These are phyloP conservation scores for Aspiorhynchus laticeps DNA, from an alignment of 2,113 vertebrate genomes.

Conservation along the genomic window DNA sequence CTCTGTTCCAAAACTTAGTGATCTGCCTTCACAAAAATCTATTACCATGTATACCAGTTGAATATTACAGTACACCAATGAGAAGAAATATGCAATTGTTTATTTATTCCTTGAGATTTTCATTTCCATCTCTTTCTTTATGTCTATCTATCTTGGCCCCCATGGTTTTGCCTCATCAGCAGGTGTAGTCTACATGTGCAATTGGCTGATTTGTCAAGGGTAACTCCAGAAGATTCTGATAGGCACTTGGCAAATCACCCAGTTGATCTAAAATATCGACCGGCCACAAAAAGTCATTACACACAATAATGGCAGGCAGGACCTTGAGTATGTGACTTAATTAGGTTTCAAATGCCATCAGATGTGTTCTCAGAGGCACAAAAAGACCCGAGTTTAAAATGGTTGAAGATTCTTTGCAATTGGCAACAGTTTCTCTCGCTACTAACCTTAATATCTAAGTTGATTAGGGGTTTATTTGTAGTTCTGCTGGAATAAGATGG, in stretches of 20 bases:
- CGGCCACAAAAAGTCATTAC: slow-evolving; percentile 80
- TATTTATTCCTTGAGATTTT: neutral
- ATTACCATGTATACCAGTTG: neutral
- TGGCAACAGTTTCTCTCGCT: neutral
- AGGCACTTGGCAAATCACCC: slow-evolving; percentile 79
- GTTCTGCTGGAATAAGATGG: neutral
- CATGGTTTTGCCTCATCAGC: slow-evolving; percentile 73
- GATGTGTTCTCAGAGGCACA: slow-evolving; percentile 65
- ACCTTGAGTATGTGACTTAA: slow-evolving; percentile 82
- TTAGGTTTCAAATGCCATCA: slow-evolving; percentile 78
- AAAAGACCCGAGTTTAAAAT: slow-evolving; percentile 53
- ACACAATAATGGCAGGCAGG: slow-evolving; percentile 78
- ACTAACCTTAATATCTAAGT: neutral
- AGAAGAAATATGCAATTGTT: neutral
- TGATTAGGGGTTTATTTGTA: slow-evolving; percentile 18
- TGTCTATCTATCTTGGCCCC: slow-evolving; percentile 7
- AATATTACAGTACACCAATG: neutral
- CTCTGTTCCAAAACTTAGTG: neutral
- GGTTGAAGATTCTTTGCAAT: neutral
- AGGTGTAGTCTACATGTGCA: slow-evolving; percentile 76
- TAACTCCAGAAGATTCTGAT: slow-evolving; percentile 80
- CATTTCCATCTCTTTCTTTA: neutral
- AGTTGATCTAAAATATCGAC: slow-evolving; percentile 86
- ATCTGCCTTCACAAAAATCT: neutral
- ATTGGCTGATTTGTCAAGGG: slow-evolving; percentile 79